Base-by-base conservation (phyloP, 2,797 vertebrate species). In the Rhyacichthys aspro region DNA sequence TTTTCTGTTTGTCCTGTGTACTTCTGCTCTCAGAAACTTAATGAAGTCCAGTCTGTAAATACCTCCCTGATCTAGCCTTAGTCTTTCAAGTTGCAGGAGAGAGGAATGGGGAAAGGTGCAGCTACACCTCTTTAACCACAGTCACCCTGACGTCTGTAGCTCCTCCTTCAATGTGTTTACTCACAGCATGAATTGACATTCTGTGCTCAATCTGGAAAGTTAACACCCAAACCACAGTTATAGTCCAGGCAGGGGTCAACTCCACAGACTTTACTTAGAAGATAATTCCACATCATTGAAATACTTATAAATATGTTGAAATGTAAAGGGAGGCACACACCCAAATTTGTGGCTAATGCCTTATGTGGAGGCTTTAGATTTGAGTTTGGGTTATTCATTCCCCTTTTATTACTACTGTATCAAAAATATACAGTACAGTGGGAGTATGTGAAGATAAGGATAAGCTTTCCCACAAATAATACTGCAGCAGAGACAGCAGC, bases 131-230 rank as follows among this genome's bases (percentile, higher is more conserved):
- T 83, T 74, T 59, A 57, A 72, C 67, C 72, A 8, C 55, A 55
- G 57, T 52, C 19, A 43, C 73, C 61, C 69, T 66, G 77, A 78
- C 49, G 68, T 83, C 64, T 75, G 75, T 66, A 78, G 28, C 60
- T 63, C 70, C 70, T 84, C 54, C 76, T 59, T 63, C 54, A 56
- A 67, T 63, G 68, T 69, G 76, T 83, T 84, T 63, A 82, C 70
- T 84, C 78, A 80, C 68, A 66, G 70, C 67, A 86, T 90, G 84
- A 88, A 87, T 80, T 62, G 73, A 68, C 64, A 78, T 83, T 68
- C 63, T 88, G 82, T 89, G 66, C 74, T 69, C 63, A 42, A 56
- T 72, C 57, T 63, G 77, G 77, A 78, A 78, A 52, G 72, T 63
- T 58, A 56, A 79, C 81, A 58, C 67, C 23, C 23, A 4, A 28